A percentile compares a stretch with the other conserved stretches of the same genome.
Evolutionary conservation across 1,140 invertebrate genomes (phyloP).

Genomic region (Apis florea): DNA sequence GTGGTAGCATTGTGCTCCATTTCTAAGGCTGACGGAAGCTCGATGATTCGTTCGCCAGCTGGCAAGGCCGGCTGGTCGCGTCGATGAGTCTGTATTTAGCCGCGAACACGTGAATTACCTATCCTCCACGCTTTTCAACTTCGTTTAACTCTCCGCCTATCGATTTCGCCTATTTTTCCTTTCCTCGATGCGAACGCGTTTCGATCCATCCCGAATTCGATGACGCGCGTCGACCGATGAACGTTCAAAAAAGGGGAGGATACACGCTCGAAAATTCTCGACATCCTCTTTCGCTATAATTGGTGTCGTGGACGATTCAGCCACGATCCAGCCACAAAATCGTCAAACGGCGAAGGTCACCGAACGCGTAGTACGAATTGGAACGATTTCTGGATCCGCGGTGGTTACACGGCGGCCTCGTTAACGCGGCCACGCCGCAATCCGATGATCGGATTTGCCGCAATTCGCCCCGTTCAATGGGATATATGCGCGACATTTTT

Average conservation of each 20-base stretch:
- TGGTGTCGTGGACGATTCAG: background rate
- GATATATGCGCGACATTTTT: constrained; percentile 1
- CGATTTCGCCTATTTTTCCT: background rate
- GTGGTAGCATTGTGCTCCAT: constrained; percentile 49
- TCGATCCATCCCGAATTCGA: too few relatives aligned
- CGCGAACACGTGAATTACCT: constrained; percentile 15
- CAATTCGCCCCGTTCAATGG: background rate
- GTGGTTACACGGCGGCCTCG: background rate
- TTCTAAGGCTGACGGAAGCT: constrained; percentile 63
- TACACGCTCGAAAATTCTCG: background rate
- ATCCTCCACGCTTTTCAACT: background rate
- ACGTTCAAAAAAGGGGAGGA: too few relatives aligned
- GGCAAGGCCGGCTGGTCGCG: constrained; percentile 23
- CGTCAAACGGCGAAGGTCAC: background rate
- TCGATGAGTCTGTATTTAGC: constrained; percentile 22
- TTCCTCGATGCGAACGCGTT: background rate
- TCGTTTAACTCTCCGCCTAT: background rate
- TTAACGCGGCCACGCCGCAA: constrained; percentile 18
- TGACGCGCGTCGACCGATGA: too few relatives aligned
- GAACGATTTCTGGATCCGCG: background rate
- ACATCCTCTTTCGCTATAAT: background rate
- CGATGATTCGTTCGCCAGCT: constrained; percentile 52
- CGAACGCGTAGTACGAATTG: background rate
- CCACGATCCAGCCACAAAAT: background rate
- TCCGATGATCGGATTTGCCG: constrained; percentile 48